Base-by-base conservation (phyloP, 2,113 vertebrate genomes). In the Toxostoma redivivum region DNA sequence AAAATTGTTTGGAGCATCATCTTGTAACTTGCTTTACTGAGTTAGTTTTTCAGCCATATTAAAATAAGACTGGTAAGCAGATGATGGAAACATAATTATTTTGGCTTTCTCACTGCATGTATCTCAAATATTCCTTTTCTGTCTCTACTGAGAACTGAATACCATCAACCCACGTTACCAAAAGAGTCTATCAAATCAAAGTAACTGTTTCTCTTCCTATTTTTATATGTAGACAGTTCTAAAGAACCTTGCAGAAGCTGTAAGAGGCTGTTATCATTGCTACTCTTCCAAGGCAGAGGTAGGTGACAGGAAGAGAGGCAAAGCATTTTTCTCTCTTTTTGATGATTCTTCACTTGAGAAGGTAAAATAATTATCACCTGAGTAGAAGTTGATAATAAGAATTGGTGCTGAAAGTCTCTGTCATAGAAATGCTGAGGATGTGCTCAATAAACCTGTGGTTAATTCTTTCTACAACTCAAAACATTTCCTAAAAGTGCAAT, bases 231-330 rank as follows among this genome's bases (percentile, higher is more conserved):
- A 98, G 98, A 96, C 76, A 40, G 74, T 96, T 86, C 81, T 98
- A 15, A 98, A 97, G 95, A 97, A 86, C 57, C 67, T 99, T 14
- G 96, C 97, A 15, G 97, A 97, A 79, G 92, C 91, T 38, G 44
- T 98, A 20, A 65, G 94, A 23, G 98, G 98, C 22, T 65, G 54
- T 86, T 98, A 98, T 44, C 98, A 98, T 77, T 97, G 98, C 83
- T 98, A 97, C 86, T 98, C 94, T 57, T 94, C 96, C 30, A 94
- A 92, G 33, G 82, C 56, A 8, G 95, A 98, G 98, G 98, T 99
- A 93, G 64, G 96, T 56, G 40, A 50, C 40, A 89, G 33, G 20
- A 19, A 44, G 61, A 81, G 60, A 37, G 25, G 12, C 12, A 65
- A 38, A n/a, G 31, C 27, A 8, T n/a, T 91, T 69, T 79, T 82